Evolutionary conservation across 2,113 vertebrate genomes (phyloP), one percentile per base, ranked within the genome.

Genomic region (Odontesthes bonariensis): DNA sequence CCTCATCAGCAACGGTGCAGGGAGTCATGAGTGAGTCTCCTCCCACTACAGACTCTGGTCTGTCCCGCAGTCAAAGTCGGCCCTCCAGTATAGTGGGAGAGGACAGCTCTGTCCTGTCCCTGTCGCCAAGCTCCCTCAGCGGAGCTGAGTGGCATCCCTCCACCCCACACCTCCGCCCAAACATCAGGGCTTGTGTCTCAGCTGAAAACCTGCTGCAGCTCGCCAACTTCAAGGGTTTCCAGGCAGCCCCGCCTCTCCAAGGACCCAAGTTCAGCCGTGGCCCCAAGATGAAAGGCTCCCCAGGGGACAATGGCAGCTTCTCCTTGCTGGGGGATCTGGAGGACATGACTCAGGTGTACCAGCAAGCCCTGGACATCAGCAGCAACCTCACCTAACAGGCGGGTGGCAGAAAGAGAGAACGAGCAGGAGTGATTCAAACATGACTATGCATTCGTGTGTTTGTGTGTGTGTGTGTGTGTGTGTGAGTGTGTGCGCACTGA

Each of bases 301-400:
- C 94, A 1, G 95, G 93, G 58, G 97, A 99, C 93, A 98, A 97
- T 71, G 93, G 94, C 89, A 98, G 97, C 94, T 99, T 99, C 95
- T 98, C 97, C 74, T 93, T 98, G 90, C 95, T 98, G 73, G 93
- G 95, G 49, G 97, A 99, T 91, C 95, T 99, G 95, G 97, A 99
- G 77, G 97, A 99, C 47, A 96, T 98, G 94, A 98, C 97, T 95
- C 98, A 98, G 95, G 97, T 99, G 88, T 99, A 99, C 90, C 97
- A 99, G 93, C 97, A 98, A 93, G 97, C 97, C 84, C 94, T 98
- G 86, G 97, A 97, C 92, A 98, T 99, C 88, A 97, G 96, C 92
- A 96, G 92, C 94, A 96, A 95, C 74, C 94, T 98, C 87, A 97
- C 84, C 62, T 88, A 90, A 84, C 57, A 78, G 71, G 63, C 7